A percentile compares a stretch with the other conserved stretches of the same genome.
Evolutionary conservation across 2,797 vertebrate genomes (phyloP).

Genomic region (Lutjanus campechanus): DNA sequence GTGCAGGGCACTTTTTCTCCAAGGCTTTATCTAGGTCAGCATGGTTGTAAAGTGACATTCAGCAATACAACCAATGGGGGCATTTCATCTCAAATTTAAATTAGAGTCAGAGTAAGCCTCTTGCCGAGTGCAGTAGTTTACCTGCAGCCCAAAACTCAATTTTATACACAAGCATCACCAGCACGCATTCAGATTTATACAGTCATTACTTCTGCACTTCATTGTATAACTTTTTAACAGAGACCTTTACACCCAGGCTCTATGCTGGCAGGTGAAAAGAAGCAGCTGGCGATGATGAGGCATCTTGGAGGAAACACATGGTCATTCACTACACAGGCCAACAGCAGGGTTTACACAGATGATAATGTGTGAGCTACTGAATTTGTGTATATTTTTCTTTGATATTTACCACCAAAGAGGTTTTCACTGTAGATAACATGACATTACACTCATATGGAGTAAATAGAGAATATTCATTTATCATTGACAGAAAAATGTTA

Average conservation of each 20-base stretch:
- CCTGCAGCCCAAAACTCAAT: background rate
- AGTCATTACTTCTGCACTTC: background rate
- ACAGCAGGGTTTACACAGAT: background rate
- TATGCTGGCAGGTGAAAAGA: background rate
- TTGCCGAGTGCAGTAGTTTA: background rate
- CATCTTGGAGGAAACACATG: background rate
- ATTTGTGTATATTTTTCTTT: background rate
- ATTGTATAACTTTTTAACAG: background rate
- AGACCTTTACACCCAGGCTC: background rate
- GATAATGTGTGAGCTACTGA: background rate
- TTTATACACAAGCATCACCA: background rate
- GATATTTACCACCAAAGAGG: too few relatives aligned
- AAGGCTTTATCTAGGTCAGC: conserved; percentile 70
- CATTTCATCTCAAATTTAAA: conserved; percentile 48
- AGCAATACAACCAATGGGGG: conserved; percentile 39
- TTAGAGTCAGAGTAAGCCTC: conserved; percentile 28
- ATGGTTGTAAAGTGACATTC: conserved; percentile 62
- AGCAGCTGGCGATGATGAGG: conserved; percentile 9
- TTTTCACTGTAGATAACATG: too few relatives aligned
- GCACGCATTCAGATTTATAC: background rate
- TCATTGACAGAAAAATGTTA: too few relatives aligned
- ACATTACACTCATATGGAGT: background rate
- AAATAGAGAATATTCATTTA: too few relatives aligned
- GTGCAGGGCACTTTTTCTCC: conserved; percentile 58
- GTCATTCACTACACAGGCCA: background rate